Evolutionary conservation across 1,140 invertebrate genomes (phyloP).

Genomic region (Drosophila nigrodunni): DNA sequence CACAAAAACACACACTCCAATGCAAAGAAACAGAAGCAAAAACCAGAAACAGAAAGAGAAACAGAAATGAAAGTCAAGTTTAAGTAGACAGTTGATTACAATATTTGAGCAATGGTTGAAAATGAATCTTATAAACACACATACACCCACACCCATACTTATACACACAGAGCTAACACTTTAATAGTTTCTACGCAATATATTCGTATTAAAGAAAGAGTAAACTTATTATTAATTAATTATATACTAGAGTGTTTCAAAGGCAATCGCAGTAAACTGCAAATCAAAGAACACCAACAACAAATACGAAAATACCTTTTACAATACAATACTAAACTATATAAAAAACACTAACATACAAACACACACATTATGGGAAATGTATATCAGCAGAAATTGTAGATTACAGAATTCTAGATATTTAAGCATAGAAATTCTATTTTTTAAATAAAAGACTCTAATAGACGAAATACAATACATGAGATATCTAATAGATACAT

Average conservation of each 20-base stretch:
- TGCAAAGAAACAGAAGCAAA: background rate
- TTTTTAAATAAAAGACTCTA: constrained; percentile 81
- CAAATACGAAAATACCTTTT: constrained; percentile 67
- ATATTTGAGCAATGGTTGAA: constrained; percentile 50
- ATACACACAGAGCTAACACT: constrained; percentile 47
- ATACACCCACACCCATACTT: constrained; percentile 15
- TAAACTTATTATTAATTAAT: constrained; percentile 61
- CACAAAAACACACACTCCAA: constrained; percentile 2
- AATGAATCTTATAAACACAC: constrained; percentile 49
- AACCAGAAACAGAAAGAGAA: background rate
- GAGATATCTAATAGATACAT: constrained; percentile 62
- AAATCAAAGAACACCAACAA: constrained; percentile 72
- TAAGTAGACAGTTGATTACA: constrained; percentile 31
- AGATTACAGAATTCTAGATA: constrained; percentile 66
- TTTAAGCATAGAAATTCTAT: constrained; percentile 80
- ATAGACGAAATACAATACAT: constrained; percentile 77
- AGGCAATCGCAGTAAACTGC: constrained; percentile 81
- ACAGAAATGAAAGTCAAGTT: constrained; percentile 29
- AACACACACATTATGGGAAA: constrained; percentile 52
- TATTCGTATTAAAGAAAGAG: constrained; percentile 51
- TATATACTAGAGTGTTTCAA: constrained; percentile 76
- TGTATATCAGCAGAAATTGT: constrained; percentile 71
- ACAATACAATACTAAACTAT: constrained; percentile 52
- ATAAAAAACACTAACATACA: background rate
- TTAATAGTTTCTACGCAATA: constrained; percentile 57